These are phyloP conservation scores for Nothobranchius kuhntae DNA, from an alignment of 2,113 vertebrate species.

Conservation along the genomic window DNA sequence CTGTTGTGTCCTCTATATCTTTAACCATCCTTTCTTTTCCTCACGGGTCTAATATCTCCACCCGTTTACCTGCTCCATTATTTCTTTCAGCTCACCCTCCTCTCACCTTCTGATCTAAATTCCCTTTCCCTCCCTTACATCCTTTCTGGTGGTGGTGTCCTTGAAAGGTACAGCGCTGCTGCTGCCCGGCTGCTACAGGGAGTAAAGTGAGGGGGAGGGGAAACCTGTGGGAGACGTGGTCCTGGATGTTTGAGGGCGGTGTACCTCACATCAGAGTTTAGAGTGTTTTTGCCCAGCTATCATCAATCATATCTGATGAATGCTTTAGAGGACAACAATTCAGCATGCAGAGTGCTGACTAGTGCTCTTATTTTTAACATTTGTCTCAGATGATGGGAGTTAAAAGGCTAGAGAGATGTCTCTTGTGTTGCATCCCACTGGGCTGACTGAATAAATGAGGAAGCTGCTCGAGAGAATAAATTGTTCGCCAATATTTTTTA, in stretches of 20 bases:
- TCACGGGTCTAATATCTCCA: slow-evolving; percentile 23
- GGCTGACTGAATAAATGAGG: slow-evolving; percentile 1
- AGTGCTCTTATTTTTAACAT: slow-evolving; percentile 14
- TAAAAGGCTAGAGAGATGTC: slow-evolving; percentile 12
- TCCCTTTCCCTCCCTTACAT: slow-evolving; percentile 13
- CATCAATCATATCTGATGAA: slow-evolving; percentile 43
- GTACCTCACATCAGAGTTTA: slow-evolving; percentile 26
- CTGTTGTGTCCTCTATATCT: slow-evolving; percentile 9
- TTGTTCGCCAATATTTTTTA: background rate
- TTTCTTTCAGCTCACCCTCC: slow-evolving; percentile 9
- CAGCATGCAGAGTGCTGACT: slow-evolving; percentile 26
- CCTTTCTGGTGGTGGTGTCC: slow-evolving; percentile 65
- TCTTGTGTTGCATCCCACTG: slow-evolving; percentile 3
- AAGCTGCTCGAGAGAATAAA: slow-evolving; percentile 1
- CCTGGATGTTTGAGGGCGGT: slow-evolving; percentile 41
- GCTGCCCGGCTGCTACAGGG: slow-evolving; percentile 63
- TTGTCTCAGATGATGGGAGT: slow-evolving; percentile 15
- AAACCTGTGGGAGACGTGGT: slow-evolving; percentile 54
- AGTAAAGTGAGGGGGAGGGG: slow-evolving; percentile 51
- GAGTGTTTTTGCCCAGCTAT: slow-evolving; percentile 18
- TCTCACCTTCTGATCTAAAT: slow-evolving; percentile 19
- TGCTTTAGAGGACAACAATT: slow-evolving; percentile 36
- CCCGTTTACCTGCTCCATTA: slow-evolving; percentile 18
- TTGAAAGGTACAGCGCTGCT: slow-evolving; percentile 68
- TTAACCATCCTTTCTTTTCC: slow-evolving; percentile 10